These are phyloP conservation scores for Drosophila varians DNA, from an alignment of 1,140 invertebrate species.

Conservation along the genomic window DNA sequence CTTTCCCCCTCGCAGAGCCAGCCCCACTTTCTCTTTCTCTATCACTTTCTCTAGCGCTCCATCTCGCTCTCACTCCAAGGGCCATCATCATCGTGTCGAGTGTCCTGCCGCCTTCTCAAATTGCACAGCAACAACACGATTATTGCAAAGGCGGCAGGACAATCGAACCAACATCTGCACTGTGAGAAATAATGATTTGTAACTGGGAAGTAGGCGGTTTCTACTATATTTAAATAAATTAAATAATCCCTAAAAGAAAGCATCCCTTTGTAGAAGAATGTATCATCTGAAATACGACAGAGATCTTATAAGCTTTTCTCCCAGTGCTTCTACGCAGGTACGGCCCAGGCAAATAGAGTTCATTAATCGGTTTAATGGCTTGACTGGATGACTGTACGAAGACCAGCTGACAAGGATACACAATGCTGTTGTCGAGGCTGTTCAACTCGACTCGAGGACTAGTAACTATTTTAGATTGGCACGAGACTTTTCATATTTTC, in stretches of 20 bases:
- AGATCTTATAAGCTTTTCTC: no score
- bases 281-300: no score
- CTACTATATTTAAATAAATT: no score
- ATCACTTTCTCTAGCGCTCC: slow-evolving; percentile 6
- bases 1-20: slow-evolving; percentile 5
- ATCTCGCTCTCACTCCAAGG: slow-evolving; percentile 3
- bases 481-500: slow-evolving; percentile 59
- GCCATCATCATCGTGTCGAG: slow-evolving; percentile 45
- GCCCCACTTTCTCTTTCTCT: neutral
- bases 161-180: slow-evolving; percentile 44
- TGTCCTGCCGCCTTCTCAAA: slow-evolving; percentile 72
- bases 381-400: slow-evolving; percentile 31
- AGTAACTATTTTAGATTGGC: slow-evolving; percentile 49
- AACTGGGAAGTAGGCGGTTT: no score
- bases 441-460: slow-evolving; percentile 42
- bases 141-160: slow-evolving; percentile 23
- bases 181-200: slow-evolving; percentile 2
- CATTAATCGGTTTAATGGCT: slow-evolving; percentile 79
- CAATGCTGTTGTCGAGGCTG: slow-evolving; percentile 34
- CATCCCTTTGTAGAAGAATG: no score
- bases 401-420: slow-evolving; percentile 42
- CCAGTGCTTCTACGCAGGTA: slow-evolving; percentile 43
- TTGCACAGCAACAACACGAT: slow-evolving; percentile 70
- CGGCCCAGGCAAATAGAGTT: slow-evolving; percentile 69
- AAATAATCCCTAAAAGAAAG: no score